Evolutionary conservation across 2,888 invertebrate genomes (phyloP).

Genomic region (Nebria brevicollis): DNA sequence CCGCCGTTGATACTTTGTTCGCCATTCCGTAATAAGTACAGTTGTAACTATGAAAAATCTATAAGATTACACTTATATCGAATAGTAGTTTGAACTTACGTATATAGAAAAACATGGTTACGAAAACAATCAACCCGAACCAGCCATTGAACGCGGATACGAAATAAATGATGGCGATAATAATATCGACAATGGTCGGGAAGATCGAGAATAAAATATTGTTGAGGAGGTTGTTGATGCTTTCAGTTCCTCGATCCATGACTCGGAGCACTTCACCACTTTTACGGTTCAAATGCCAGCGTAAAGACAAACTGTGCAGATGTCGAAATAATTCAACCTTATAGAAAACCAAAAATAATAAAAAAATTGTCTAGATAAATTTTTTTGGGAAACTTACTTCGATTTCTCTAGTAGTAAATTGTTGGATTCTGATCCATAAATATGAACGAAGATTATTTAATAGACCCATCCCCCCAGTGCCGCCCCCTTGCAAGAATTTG

Average conservation of each 20-base stretch:
- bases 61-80: neutral
- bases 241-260: slow-evolving; percentile 93
- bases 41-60: slow-evolving; percentile 75
- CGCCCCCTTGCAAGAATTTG: slow-evolving; percentile 96
- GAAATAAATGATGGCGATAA: slow-evolving; percentile 92
- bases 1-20: slow-evolving; percentile 91
- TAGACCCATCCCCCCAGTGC: slow-evolving; percentile 91
- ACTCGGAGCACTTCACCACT: slow-evolving; percentile 96
- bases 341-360: neutral
- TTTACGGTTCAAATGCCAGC: slow-evolving; percentile 95
- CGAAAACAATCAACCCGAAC: slow-evolving; percentile 95
- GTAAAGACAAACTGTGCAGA: slow-evolving; percentile 87
- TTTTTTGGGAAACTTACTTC: slow-evolving; percentile 67
- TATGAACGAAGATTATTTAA: slow-evolving; percentile 91
- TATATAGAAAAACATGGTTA: slow-evolving; percentile 93
- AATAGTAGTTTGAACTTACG: slow-evolving; percentile 66
- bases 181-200: slow-evolving; percentile 92
- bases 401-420: slow-evolving; percentile 93
- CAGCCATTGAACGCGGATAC: slow-evolving; percentile 87
- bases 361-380: neutral
- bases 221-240: slow-evolving; percentile 92
- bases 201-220: slow-evolving; percentile 92
- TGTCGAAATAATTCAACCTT: slow-evolving; percentile 86
- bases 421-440: slow-evolving; percentile 95
- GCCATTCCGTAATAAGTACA: slow-evolving; percentile 94